Evolutionary conservation across 1,140 invertebrate species (phyloP), one percentile per base, ranked within the genome.

Genomic region (Drosophila bocki): DNA sequence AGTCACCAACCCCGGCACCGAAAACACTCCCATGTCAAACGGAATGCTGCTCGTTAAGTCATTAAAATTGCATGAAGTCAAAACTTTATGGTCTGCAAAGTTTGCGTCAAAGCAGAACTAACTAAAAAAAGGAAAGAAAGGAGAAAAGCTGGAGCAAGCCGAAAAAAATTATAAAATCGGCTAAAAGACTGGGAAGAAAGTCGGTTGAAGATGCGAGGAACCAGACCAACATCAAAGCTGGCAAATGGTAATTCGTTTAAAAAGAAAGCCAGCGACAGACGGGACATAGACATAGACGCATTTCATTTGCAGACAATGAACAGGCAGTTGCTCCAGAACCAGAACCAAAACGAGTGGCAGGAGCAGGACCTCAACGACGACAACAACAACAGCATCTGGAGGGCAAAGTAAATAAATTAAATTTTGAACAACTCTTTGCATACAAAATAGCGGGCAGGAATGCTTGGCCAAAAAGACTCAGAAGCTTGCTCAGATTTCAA

Each of bases 81-180:
- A 90, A 88, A 88, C 85, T 88, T 88, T 88, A 84, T 88, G 85
- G 85, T 88, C 85, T 88, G 85, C 85, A 88, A 88, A 88, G 85
- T 88, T 88, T 88, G 59, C 81, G 74, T 88, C 85, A 88, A 88
- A 88, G 85, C 78, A 69, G 64, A 75, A 87, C 75, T 60, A 77
- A 79, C 53, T 64, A 74, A 75, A 78, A 41, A 41, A 59, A 51
- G 29, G 6, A 13, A 42, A 58, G 41, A 63, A 78, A 41, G 26
- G 15, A 77, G 57, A 9, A 63, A 51, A 77, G 48, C 56, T 53
- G 37, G 1, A 50, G 37, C 11, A 37, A 59, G 33, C 59, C 59
- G 59, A 80, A 70, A 62, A 59, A 48, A 63, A 64, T 58, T 61
- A 58, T 22, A 64, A 74, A 65, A 51, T 48, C 44, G 39, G 17